These are phyloP conservation scores for Notodonta dromedarius DNA, from an alignment of 2,888 invertebrate species.

Conservation along the genomic window DNA sequence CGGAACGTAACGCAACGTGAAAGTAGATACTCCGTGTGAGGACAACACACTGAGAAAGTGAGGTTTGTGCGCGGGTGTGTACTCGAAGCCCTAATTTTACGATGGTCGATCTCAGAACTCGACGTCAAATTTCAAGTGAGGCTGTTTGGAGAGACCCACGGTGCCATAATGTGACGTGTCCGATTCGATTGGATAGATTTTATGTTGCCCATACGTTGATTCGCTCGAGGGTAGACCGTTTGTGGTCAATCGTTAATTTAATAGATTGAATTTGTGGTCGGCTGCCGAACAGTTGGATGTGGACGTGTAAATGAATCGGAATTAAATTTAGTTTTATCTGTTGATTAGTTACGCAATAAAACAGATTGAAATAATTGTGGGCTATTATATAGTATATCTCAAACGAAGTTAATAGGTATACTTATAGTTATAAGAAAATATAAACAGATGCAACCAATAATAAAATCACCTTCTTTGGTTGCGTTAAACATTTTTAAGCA, in stretches of 20 bases:
- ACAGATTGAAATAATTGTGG: not conserved
- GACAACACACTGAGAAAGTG: conserved; percentile 5
- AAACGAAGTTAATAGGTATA: too few relatives aligned
- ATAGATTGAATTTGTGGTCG: conserved; percentile 65
- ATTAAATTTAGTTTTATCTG: conserved; percentile 13
- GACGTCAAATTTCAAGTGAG: conserved; percentile 77
- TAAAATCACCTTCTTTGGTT: too few relatives aligned
- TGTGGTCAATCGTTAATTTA: conserved; percentile 71
- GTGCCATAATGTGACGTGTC: conserved; percentile 72
- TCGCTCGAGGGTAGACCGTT: conserved; percentile 57
- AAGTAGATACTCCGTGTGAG: conserved; percentile 15
- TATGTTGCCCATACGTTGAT: conserved; percentile 67
- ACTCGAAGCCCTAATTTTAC: conserved; percentile 74
- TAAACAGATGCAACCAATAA: too few relatives aligned
- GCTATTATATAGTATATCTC: too few relatives aligned
- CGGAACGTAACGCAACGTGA: conserved; percentile 58
- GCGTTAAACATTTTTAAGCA: too few relatives aligned
- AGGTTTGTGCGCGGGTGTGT: conserved; percentile 36
- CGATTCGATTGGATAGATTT: conserved; percentile 77
- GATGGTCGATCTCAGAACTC: conserved; percentile 68
- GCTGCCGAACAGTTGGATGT: conserved; percentile 41
- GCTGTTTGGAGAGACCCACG: conserved; percentile 70
- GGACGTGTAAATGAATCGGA: conserved; percentile 16
- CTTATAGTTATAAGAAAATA: too few relatives aligned
- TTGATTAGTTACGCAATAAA: conserved; percentile 4